Evolutionary conservation across 2,888 invertebrate species (phyloP), one percentile per base, ranked within the genome.

Genomic region (Punctoribates punctum): DNA sequence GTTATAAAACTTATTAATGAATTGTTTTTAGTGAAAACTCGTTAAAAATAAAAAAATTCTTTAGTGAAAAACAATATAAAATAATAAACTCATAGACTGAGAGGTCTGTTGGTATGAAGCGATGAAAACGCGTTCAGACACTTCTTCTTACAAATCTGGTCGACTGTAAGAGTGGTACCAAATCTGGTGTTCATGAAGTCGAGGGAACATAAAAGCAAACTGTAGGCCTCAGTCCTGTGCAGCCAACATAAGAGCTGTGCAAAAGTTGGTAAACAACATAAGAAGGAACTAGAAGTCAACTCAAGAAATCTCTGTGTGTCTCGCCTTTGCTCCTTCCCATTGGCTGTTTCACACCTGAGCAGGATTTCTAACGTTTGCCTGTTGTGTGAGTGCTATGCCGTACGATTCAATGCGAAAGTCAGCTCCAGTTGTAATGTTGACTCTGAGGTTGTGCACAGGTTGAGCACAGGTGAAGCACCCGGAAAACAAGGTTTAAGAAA

Each of bases 401-500:
- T 38, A 38, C 34, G 20, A 42, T 38, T 42, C 13, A 11, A 62
- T 34, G 20, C 17, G 62, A 62, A 62, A 34, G 29, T 62, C 29
- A 62, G 62, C 62, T 62, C 62, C 62, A 62, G 70, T 70, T 70
- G 70, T 51, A 51, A 51, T 51, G 51, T 51, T 51, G 51, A 51
- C 42, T 20, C 20, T 54, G 20, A 23, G 34, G 34, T 34, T 3
- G 8, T 5, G 20, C 57, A 23, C 57, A 57, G 57, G 57, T 57
- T n/a, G 20, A 8, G 13, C 27, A 17, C 67, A 67, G 70, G 70
- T 70, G 70, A 70, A 70, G 70, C 70, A 70, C 70, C 70, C 70
- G 70, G 70, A 70, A 70, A 70, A 70, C 70, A 70, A 70, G 70
- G 42, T 70, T 70, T 42, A 67, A 70, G 46, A 46, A 42, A 62